phyloP scores from a whole-genome alignment of 2,888 invertebrate species.

The Noctua janthe region DNA sequence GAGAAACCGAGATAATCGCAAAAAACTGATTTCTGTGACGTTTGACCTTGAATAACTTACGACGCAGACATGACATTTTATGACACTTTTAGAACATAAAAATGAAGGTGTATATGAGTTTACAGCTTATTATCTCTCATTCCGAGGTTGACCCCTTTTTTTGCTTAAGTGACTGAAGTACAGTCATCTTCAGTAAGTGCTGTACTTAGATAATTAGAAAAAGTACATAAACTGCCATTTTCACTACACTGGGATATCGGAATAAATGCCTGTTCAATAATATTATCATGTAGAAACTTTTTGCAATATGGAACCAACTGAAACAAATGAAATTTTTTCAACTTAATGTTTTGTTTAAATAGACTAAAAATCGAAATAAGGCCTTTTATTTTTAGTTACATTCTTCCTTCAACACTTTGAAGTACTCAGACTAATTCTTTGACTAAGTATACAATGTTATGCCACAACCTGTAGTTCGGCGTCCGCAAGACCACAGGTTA shows the following conservation, averaged over 20 bases:
- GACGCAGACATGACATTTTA: no score
- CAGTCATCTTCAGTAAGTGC: background rate
- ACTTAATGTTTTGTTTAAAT: background rate
- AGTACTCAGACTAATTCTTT: background rate
- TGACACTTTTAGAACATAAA: no score
- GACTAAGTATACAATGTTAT: background rate
- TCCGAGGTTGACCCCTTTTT: no score
- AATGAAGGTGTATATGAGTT: no score
- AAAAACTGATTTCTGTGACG: no score
- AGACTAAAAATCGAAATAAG: background rate
- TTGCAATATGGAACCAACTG: constrained; percentile 82
- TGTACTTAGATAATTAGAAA: background rate
- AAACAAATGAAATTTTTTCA: constrained; percentile 41
- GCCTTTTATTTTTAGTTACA: background rate
- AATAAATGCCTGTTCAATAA: constrained; percentile 74
- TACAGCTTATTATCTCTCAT: no score
- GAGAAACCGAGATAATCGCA: no score
- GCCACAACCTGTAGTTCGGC: background rate
- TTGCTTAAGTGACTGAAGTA: no score
- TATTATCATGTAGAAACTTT: constrained; percentile 79
- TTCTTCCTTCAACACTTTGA: background rate
- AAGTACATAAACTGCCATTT: constrained; percentile 12
- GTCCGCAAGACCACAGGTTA: background rate
- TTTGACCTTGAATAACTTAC: no score
- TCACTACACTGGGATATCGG: constrained; percentile 32